phyloP scores from a whole-genome alignment of 2,888 invertebrate genomes.

The Hydrotaea diabolus region DNA sequence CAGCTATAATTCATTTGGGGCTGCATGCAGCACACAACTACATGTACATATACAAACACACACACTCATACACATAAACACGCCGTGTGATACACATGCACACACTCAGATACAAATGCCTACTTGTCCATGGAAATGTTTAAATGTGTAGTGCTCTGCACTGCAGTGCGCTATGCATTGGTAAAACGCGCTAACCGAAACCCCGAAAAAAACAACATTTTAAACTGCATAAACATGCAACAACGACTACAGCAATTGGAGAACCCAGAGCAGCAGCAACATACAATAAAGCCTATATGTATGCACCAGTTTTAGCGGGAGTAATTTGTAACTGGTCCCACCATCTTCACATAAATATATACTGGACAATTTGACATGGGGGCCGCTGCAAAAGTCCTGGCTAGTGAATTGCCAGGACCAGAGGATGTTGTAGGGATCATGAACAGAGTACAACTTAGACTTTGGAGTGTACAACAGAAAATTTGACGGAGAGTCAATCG shows the following conservation, averaged over 20 bases:
- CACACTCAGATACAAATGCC: neutral
- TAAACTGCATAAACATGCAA: slow-evolving; percentile 13
- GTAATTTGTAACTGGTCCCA: slow-evolving; percentile 67
- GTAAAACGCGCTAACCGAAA: slow-evolving; percentile 61
- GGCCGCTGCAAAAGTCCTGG: too few relatives aligned
- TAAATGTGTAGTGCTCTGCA: slow-evolving; percentile 11
- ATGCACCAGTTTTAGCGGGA: slow-evolving; percentile 65
- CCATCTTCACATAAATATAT: slow-evolving; percentile 52
- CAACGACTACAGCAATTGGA: slow-evolving; percentile 7
- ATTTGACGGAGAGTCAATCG: too few relatives aligned
- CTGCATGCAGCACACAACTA: slow-evolving; percentile 60
- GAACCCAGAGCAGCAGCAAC: neutral
- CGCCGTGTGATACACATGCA: neutral
- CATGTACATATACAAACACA: slow-evolving; percentile 70
- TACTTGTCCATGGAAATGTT: neutral
- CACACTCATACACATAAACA: slow-evolving; percentile 22
- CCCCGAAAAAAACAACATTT: slow-evolving; percentile 5
- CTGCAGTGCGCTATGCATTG: slow-evolving; percentile 61
- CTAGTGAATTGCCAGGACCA: too few relatives aligned
- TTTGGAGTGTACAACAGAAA: too few relatives aligned
- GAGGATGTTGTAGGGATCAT: too few relatives aligned
- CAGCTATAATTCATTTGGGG: slow-evolving; percentile 79
- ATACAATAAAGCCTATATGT: slow-evolving; percentile 46
- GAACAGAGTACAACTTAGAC: too few relatives aligned
- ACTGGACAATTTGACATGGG: too few relatives aligned